A percentile compares a stretch with the other conserved stretches of the same genome.
These are phyloP conservation scores for Micropterix aruncella DNA, from an alignment of 2,888 invertebrate genomes.

Conservation along the genomic window DNA sequence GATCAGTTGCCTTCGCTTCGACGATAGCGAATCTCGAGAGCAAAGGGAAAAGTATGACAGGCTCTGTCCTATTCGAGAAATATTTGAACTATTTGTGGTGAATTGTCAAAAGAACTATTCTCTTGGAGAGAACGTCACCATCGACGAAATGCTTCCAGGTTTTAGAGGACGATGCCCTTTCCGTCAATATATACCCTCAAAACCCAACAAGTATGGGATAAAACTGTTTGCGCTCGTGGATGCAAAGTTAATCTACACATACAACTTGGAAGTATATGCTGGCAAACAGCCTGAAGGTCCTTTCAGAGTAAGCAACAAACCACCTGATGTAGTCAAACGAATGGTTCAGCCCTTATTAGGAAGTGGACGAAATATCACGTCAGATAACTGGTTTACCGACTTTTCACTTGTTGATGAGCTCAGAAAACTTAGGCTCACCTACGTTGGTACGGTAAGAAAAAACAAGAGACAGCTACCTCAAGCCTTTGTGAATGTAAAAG, in stretches of 20 bases:
- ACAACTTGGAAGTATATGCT: conserved; percentile 15
- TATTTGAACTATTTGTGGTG: conserved; percentile 16
- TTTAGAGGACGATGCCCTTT: conserved; percentile 16
- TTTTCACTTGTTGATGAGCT: too few species aligned
- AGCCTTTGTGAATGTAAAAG: neutral
- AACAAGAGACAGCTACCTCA: too few species aligned
- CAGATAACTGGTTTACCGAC: conserved; percentile 15
- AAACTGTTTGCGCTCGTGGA: conserved; percentile 15
- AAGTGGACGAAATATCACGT: conserved; percentile 16
- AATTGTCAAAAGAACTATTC: conserved; percentile 15
- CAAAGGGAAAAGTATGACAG: conserved; percentile 11
- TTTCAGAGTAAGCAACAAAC: conserved; percentile 9
- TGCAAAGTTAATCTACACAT: conserved; percentile 12
- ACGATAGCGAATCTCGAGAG: conserved; percentile 11
- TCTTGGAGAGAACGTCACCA: conserved; percentile 14
- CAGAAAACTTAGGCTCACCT: too few species aligned
- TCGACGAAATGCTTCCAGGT: conserved; percentile 16
- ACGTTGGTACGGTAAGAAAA: too few species aligned
- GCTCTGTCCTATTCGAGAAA: conserved; percentile 14
- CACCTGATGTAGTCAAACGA: conserved; percentile 12
- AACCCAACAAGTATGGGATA: conserved; percentile 15
- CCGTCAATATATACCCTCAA: conserved; percentile 16
- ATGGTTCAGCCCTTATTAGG: conserved; percentile 10
- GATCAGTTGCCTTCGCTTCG: conserved; percentile 13
- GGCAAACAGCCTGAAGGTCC: conserved; percentile 15